phyloP scores from a whole-genome alignment of 64 coral and sea anemone genomes.

The Dendronephthya gigantea region DNA sequence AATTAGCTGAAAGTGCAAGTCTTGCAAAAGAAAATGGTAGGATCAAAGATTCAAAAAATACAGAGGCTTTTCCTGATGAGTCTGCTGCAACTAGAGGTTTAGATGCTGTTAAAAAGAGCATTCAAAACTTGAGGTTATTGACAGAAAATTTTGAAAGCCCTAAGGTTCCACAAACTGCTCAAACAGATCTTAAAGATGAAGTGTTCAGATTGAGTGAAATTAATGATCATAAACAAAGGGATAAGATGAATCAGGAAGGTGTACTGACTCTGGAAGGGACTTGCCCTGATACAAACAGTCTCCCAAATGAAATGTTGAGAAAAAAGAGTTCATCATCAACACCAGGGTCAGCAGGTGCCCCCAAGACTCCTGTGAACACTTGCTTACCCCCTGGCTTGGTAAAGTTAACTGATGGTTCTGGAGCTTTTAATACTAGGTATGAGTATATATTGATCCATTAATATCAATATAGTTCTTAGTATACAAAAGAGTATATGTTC shows the following conservation, averaged over 20 bases:
- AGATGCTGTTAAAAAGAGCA: neutral
- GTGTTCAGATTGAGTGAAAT: neutral
- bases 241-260: neutral
- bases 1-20: neutral
- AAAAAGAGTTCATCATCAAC: neutral
- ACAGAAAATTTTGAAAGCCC: neutral
- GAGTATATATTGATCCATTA: too few relatives aligned
- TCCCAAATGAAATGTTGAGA: neutral
- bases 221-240: neutral
- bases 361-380: neutral
- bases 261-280: neutral
- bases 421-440: slow-evolving; percentile 6
- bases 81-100: neutral
- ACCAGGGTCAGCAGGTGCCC: neutral
- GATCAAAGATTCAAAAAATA: neutral
- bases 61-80: neutral
- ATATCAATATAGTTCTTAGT: too few relatives aligned
- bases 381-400: neutral
- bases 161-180: neutral
- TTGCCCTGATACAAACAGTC: neutral
- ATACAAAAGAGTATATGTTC: too few relatives aligned
- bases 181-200: neutral
- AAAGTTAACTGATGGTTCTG: slow-evolving; percentile 8
- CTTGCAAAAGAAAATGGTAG: neutral
- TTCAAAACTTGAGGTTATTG: neutral